A percentile compares a stretch with the other conserved stretches of the same genome.
Conservation (phyloP, 2,113 vertebrate genomes). For the Sitta europaea region DNA sequence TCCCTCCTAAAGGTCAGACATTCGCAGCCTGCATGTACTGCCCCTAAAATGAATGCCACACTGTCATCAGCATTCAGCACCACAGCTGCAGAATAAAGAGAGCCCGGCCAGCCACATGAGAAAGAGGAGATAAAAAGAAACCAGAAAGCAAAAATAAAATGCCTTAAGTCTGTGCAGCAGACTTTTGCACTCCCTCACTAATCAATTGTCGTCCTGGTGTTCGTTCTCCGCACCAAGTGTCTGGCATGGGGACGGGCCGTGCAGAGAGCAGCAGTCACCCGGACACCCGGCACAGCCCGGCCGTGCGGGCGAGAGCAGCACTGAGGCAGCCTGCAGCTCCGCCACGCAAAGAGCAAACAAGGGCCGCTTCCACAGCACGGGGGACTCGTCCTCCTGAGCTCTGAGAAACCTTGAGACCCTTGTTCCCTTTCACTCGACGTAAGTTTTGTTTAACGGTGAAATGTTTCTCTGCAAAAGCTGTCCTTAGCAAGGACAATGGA, state of each 20-base stretch:
- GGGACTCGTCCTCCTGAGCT: neutral
- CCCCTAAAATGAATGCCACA: conserved; percentile 15
- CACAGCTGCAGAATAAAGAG: conserved; percentile 34
- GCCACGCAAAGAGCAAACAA: neutral
- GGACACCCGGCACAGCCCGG: neutral
- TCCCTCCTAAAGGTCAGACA: conserved; percentile 5
- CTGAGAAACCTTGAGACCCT: neutral
- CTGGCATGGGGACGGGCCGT: neutral
- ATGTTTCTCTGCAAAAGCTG: neutral
- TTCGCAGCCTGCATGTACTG: neutral
- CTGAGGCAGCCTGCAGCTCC: neutral
- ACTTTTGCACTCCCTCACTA: conserved; percentile 47
- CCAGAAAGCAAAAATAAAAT: conserved; percentile 69
- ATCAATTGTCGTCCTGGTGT: conserved; percentile 47
- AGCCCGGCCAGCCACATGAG: conserved; percentile 53
- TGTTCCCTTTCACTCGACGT: neutral
- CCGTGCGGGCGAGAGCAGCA: neutral
- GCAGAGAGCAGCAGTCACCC: neutral
- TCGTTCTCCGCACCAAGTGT: neutral
- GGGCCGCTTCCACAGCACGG: neutral
- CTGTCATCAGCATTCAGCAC: conserved; percentile 76
- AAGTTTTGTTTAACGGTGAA: neutral
- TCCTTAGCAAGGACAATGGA: neutral
- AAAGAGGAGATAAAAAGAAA: conserved; percentile 72
- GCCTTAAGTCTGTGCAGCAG: conserved; percentile 69